Conservation (phyloP, 2,888 invertebrate species). For the Lacanobia oleracea region DNA sequence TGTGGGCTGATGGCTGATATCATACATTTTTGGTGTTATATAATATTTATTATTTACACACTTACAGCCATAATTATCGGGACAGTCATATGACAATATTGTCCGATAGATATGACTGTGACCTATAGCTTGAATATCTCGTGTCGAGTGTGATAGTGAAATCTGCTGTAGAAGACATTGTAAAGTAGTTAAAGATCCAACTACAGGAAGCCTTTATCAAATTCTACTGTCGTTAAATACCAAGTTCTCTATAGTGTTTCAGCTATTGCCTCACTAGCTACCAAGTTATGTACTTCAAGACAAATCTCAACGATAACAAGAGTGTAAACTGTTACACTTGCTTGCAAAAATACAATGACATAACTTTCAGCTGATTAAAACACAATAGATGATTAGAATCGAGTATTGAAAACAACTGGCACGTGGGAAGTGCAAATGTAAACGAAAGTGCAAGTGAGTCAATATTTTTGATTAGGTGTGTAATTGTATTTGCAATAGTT, state of each 20-base stretch:
- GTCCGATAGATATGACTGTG: conserved; percentile 34
- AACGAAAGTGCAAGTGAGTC: conserved; percentile 17
- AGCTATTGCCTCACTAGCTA: conserved; percentile 3
- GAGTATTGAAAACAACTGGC: conserved; percentile 32
- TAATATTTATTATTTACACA: conserved; percentile 13
- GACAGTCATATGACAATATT: conserved; percentile 19
- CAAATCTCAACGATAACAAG: conserved; percentile 17
- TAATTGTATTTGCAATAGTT: conserved; percentile 12
- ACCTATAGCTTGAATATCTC: conserved; percentile 43
- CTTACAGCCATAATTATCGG: conserved; percentile 20
- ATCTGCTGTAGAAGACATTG: conserved; percentile 20
- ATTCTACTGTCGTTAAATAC: not conserved
- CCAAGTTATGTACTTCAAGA: conserved; percentile 4
- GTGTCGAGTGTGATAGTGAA: conserved; percentile 33
- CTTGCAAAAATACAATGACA: conserved; percentile 18
- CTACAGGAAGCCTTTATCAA: not conserved
- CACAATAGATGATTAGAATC: conserved; percentile 32
- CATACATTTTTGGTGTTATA: conserved; percentile 9
- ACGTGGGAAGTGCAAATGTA: conserved; percentile 23
- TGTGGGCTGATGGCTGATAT: not conserved
- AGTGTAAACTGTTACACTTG: conserved; percentile 28
- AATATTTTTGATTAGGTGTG: conserved; percentile 11
- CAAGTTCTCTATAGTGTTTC: conserved; percentile 20
- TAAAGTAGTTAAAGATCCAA: conserved; percentile 9
- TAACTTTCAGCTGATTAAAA: conserved; percentile 9